phyloP scores from a whole-genome alignment of 1,140 invertebrate genomes.

The Caenorhabditis brenneri region DNA sequence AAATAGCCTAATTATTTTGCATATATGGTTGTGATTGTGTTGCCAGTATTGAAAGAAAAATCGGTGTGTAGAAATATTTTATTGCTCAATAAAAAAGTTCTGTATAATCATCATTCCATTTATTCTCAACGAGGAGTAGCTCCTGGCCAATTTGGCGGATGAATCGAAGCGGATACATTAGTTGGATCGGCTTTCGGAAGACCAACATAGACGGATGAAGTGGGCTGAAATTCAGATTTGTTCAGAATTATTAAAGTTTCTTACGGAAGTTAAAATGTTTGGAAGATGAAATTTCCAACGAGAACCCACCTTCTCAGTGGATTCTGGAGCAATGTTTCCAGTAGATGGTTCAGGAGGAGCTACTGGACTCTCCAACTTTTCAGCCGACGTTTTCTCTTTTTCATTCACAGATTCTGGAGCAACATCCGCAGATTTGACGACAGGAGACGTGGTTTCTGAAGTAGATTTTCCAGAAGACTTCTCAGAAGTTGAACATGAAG shows the following conservation, averaged over 20 bases:
- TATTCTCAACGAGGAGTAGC: neutral
- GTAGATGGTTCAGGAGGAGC: neutral
- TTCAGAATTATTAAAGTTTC: neutral
- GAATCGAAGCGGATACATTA: neutral
- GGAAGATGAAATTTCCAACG: no score
- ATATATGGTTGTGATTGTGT: no score
- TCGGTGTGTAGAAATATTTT: neutral
- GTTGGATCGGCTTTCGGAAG: conserved; percentile 12
- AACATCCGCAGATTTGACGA: neutral
- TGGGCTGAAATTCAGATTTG: neutral
- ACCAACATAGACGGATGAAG: neutral
- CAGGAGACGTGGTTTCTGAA: no score
- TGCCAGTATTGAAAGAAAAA: neutral
- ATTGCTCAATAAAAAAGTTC: neutral
- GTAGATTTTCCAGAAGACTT: neutral
- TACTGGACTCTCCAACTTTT: neutral
- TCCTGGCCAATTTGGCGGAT: conserved; percentile 24
- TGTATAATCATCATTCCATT: neutral
- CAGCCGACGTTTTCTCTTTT: neutral
- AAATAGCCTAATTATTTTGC: no score
- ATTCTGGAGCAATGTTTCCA: neutral
- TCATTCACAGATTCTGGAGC: neutral
- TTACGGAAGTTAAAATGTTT: no score
- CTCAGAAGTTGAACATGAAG: neutral
- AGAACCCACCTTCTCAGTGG: neutral